A percentile compares a stretch with the other conserved stretches of the same genome.
Evolutionary conservation across 2,888 invertebrate species (phyloP).

Genomic region (Eucera pruinosa): DNA sequence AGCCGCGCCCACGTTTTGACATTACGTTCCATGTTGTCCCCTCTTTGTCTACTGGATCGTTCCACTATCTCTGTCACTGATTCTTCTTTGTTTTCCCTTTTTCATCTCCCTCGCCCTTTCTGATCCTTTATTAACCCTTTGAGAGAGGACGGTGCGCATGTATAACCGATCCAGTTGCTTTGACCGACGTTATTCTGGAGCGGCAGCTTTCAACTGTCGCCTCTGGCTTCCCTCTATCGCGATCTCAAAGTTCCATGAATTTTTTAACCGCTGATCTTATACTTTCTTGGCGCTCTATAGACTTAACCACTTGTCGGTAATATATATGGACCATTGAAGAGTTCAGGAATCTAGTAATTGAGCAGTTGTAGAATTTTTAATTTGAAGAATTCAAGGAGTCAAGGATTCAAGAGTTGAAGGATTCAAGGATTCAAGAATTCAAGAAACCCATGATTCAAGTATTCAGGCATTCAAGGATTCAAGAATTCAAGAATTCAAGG

Average conservation of each 20-base stretch:
- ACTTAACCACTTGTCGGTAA: constrained; percentile 32
- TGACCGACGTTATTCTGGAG: not conserved
- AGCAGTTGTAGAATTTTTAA: too few species aligned
- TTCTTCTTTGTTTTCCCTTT: not conserved
- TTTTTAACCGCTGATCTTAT: constrained; percentile 16
- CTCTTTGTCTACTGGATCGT: not conserved
- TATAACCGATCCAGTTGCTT: constrained; percentile 24
- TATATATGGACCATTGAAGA: constrained; percentile 24
- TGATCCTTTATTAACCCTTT: constrained; percentile 54
- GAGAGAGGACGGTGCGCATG: constrained; percentile 18
- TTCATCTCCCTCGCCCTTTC: not conserved
- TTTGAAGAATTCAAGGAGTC: too few species aligned
- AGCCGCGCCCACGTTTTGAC: constrained; percentile 61
- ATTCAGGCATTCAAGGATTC: too few species aligned
- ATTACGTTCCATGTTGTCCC: constrained; percentile 22
- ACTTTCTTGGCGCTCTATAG: not conserved
- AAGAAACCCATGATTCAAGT: too few species aligned
- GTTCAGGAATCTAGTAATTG: too few species aligned
- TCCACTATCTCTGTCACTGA: not conserved
- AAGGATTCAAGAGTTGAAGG: too few species aligned
- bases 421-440: too few species aligned
- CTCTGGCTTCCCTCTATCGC: constrained; percentile 21
- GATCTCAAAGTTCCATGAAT: constrained; percentile 43
- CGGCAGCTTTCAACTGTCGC: constrained; percentile 34
- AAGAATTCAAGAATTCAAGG: too few species aligned